Evolutionary conservation across 2,113 vertebrate genomes (phyloP).

Genomic region (Clarias macrocephalus): DNA sequence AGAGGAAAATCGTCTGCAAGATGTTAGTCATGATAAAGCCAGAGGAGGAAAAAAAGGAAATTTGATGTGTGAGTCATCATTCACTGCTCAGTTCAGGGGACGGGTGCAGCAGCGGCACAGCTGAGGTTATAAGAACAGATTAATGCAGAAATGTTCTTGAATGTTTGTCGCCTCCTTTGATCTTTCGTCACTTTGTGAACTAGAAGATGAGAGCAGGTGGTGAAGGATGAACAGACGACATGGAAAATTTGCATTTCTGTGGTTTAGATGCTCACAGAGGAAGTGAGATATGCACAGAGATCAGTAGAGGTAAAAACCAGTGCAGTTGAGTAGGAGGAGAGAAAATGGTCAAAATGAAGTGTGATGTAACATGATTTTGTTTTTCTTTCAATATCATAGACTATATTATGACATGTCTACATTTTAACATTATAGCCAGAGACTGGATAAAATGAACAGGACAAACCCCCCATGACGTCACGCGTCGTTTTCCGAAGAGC

Average conservation of each 20-base stretch:
- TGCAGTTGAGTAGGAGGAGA: constrained; percentile 4
- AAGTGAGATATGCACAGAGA: background rate
- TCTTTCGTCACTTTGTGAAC: constrained; percentile 24
- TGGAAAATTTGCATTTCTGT: background rate
- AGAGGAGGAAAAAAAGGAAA: background rate
- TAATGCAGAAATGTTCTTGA: constrained; percentile 12
- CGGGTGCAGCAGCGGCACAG: background rate
- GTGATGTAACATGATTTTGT: background rate
- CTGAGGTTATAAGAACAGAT: constrained; percentile 5
- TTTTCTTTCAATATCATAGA: background rate
- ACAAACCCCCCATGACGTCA: too few species aligned
- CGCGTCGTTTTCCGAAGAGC: too few species aligned
- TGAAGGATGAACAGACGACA: constrained; percentile 18
- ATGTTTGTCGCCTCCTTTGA: constrained; percentile 15
- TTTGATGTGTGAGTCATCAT: constrained; percentile 19
- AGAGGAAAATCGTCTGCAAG: background rate
- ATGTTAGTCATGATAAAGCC: background rate
- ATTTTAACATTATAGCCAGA: background rate
- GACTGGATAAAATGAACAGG: too few species aligned
- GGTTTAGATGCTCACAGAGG: background rate
- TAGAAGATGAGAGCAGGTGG: background rate
- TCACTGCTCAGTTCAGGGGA: background rate
- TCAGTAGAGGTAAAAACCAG: background rate
- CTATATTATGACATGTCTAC: background rate
- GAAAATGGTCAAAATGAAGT: background rate